These are phyloP conservation scores for Pedetes capensis DNA, from an alignment of 2,113 vertebrate genomes.

Conservation along the genomic window DNA sequence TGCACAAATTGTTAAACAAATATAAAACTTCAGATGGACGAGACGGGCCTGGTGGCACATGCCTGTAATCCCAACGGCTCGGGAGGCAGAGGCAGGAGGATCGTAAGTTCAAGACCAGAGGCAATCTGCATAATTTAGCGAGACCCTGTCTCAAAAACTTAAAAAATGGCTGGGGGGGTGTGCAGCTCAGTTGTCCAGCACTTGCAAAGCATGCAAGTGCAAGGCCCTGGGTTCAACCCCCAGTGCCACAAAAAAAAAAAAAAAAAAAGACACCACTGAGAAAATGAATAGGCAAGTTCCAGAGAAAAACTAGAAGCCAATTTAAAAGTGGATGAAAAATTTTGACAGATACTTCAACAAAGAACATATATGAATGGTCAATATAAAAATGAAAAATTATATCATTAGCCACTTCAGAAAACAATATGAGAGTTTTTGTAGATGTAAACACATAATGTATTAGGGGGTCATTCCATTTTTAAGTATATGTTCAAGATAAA, in stretches of 20 bases:
- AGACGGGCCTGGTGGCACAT: no score
- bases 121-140: no score
- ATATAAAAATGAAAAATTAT: background rate
- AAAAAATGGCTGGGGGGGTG: no score
- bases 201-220: no score
- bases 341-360: slow-evolving; percentile 27
- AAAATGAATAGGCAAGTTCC: background rate
- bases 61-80: no score
- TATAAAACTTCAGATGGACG: background rate
- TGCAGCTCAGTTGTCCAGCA: no score
- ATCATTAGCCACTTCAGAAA: background rate
- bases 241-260: no score
- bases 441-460: background rate
- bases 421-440: background rate
- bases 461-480: background rate
- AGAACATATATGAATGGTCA: background rate
- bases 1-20: background rate
- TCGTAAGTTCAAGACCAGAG: no score
- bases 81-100: no score
- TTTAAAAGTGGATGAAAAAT: slow-evolving; percentile 2
- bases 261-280: background rate
- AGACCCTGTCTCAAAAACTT: no score
- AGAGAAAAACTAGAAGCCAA: background rate
- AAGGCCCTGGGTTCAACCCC: no score
- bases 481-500: background rate